A percentile compares a stretch with the other conserved stretches of the same genome.
Evolutionary conservation across 2,797 vertebrate genomes (phyloP).

Genomic region (Phyllotis vaccarum): DNA sequence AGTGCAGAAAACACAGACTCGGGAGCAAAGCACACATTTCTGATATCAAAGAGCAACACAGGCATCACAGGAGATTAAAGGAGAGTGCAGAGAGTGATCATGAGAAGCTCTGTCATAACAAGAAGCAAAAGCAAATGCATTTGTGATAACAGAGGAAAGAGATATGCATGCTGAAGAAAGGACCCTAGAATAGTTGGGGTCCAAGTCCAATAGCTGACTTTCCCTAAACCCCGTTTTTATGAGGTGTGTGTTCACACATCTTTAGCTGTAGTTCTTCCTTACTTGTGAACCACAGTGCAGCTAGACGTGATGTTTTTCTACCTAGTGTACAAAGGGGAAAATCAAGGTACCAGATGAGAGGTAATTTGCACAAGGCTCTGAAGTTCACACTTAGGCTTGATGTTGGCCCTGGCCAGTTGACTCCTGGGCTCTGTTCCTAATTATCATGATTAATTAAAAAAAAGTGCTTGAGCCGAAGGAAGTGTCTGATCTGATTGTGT

Average conservation of each 20-base stretch:
- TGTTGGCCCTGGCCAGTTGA: not conserved
- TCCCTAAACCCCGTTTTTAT: not conserved
- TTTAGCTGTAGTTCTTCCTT: not conserved
- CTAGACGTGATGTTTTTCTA: not conserved
- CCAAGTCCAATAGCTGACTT: not conserved
- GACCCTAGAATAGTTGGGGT: not conserved
- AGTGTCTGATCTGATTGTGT: slow-evolving; percentile 5
- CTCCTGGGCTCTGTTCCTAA: not conserved
- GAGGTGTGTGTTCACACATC: not conserved
- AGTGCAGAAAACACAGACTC: not conserved
- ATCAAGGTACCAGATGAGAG: not conserved
- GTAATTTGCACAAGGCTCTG: not conserved
- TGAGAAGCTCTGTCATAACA: slow-evolving; percentile 1
- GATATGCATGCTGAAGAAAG: not conserved
- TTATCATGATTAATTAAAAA: slow-evolving; percentile 55
- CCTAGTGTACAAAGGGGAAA: slow-evolving; percentile 13
- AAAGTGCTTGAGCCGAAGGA: slow-evolving; percentile 59
- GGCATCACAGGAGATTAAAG: slow-evolving; percentile 36
- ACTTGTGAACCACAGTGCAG: not conserved
- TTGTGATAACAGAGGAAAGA: not conserved
- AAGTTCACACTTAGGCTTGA: not conserved
- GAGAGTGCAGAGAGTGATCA: not conserved
- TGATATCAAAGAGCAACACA: not conserved
- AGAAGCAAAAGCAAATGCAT: slow-evolving; percentile 50
- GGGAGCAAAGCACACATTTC: not conserved